Conservation (phyloP, 2,797 vertebrate species). For the Anguilla megastoma region DNA sequence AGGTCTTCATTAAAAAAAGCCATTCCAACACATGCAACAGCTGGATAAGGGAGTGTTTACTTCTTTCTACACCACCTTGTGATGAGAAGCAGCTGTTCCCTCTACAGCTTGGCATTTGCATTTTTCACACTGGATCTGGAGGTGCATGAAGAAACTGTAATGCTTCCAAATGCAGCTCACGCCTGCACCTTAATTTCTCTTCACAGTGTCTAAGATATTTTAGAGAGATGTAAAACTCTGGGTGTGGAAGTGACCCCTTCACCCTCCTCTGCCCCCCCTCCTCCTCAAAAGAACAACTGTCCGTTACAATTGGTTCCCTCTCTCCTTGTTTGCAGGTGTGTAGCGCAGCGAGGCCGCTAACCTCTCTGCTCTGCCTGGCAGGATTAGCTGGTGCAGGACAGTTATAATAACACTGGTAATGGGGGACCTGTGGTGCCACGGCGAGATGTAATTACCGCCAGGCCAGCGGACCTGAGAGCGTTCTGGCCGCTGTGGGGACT, state of each 20-base stretch:
- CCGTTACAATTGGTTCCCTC: neutral
- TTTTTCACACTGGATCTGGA: no score
- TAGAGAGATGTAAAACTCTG: neutral
- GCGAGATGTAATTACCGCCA: conserved; percentile 62
- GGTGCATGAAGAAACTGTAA: neutral
- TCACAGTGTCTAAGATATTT: neutral
- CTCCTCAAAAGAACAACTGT: neutral
- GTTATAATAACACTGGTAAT: conserved; percentile 58
- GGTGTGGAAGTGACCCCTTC: neutral
- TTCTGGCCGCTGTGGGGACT: conserved; percentile 32
- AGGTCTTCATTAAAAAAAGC: no score
- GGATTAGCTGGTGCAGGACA: conserved; percentile 53
- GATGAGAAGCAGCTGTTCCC: neutral
- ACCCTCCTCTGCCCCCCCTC: neutral
- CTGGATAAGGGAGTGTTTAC: neutral
- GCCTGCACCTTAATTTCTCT: conserved; percentile 4
- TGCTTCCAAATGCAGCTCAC: neutral
- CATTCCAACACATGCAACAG: no score
- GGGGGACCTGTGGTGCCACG: conserved; percentile 49
- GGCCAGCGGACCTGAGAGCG: conserved; percentile 37
- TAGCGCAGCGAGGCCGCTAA: conserved; percentile 28
- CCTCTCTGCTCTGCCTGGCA: conserved; percentile 52
- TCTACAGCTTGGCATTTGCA: neutral
- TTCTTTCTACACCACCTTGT: neutral
- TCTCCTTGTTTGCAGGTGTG: neutral